Percentiles rank a stretch among this genome's conserved stretches.
phyloP scores from a whole-genome alignment of 2,113 vertebrate species.

The Phodopus roborovskii region DNA sequence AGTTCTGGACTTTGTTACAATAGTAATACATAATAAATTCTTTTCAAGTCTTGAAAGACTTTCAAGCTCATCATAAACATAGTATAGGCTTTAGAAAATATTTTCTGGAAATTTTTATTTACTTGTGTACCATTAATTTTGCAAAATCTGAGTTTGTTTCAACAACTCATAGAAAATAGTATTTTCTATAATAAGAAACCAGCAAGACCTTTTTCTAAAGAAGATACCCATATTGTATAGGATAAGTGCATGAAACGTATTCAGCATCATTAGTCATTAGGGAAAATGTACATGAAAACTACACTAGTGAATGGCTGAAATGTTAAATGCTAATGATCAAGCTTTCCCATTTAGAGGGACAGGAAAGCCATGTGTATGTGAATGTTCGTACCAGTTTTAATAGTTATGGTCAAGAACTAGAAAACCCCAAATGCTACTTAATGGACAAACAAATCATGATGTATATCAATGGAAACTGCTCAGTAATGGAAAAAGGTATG shows the following conservation, averaged over 20 bases:
- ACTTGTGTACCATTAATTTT: background rate
- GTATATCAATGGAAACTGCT: background rate
- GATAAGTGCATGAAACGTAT: background rate
- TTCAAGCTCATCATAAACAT: conserved; percentile 35
- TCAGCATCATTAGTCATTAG: conserved; percentile 6
- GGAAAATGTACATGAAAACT: background rate
- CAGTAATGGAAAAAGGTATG: background rate
- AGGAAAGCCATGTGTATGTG: background rate
- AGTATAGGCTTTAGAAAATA: conserved; percentile 50
- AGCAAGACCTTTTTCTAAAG: background rate
- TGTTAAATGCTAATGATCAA: background rate
- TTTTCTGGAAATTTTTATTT: background rate
- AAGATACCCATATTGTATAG: background rate
- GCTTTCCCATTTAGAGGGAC: background rate
- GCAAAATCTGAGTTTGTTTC: conserved; percentile 20
- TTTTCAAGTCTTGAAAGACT: conserved; percentile 31
- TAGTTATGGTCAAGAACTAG: background rate
- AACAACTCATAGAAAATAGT: background rate
- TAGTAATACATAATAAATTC: background rate
- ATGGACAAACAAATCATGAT: background rate
- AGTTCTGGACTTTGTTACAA: background rate
- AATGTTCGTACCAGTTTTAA: conserved; percentile 2
- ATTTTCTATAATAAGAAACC: conserved; percentile 18
- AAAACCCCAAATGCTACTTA: background rate
- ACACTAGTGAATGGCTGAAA: background rate